phyloP scores from a whole-genome alignment of 2,113 vertebrate genomes.

The Melanostigma gelatinosum region DNA sequence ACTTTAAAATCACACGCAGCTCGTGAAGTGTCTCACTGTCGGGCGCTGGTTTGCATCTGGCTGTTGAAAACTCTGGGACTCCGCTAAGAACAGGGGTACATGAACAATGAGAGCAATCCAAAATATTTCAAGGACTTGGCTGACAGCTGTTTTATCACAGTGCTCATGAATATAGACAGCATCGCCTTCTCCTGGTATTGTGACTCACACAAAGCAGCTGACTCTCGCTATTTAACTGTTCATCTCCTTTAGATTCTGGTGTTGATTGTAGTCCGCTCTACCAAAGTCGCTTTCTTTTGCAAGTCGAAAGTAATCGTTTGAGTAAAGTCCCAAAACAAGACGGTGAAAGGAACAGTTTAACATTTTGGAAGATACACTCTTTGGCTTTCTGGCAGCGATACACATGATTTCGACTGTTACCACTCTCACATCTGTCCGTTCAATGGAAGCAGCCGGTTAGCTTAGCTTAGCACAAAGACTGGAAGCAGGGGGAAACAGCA shows the following conservation, averaged over 20 bases:
- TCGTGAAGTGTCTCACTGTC: slow-evolving; percentile 10
- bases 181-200: slow-evolving; percentile 27
- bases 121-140: slow-evolving; percentile 38
- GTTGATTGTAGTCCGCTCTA: not conserved
- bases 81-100: slow-evolving; percentile 10
- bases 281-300: not conserved
- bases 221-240: not conserved
- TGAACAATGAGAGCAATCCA: slow-evolving; percentile 28
- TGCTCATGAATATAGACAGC: slow-evolving; percentile 64
- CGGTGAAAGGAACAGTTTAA: not conserved
- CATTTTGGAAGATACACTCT: not conserved
- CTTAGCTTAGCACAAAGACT: not conserved
- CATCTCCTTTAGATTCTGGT: not conserved
- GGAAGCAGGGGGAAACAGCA: not conserved
- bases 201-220: slow-evolving; percentile 35
- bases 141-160: slow-evolving; percentile 52
- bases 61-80: slow-evolving; percentile 17
- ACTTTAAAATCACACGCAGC: slow-evolving; percentile 33
- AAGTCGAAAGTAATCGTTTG: not conserved
- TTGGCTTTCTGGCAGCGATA: not conserved
- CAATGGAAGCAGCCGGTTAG: not conserved
- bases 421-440: not conserved
- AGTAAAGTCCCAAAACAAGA: not conserved
- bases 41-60: not conserved
- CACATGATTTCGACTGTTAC: not conserved